A percentile compares a stretch with the other conserved stretches of the same genome.
Evolutionary conservation across 2,113 vertebrate species (phyloP).

Genomic region (Alectura lathami): DNA sequence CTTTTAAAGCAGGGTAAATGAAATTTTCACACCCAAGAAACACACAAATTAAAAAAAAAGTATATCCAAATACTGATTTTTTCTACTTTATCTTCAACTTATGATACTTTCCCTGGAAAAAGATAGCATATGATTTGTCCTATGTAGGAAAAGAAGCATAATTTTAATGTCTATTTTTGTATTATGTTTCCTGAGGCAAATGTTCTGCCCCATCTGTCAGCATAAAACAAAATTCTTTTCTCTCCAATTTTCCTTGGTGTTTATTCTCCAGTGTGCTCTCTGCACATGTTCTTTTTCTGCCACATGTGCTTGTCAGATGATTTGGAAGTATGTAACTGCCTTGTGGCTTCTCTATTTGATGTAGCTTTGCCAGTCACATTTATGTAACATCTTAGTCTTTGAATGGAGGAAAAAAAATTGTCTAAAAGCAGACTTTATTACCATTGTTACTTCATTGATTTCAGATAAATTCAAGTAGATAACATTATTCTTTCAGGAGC

Average conservation of each 20-base stretch:
- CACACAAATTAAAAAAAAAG: neutral
- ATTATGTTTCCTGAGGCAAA: slow-evolving; percentile 14
- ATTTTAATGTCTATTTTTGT: slow-evolving; percentile 41
- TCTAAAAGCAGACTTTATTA: slow-evolving; percentile 3
- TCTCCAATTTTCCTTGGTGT: neutral
- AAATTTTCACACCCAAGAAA: neutral
- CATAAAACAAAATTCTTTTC: neutral
- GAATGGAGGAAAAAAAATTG: neutral
- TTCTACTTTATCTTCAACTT: neutral
- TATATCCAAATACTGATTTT: neutral
- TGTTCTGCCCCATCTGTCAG: slow-evolving; percentile 29
- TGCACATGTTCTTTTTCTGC: neutral
- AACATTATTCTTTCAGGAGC: neutral
- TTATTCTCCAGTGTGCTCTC: neutral
- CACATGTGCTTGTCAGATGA: neutral
- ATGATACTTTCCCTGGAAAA: neutral
- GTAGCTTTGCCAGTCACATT: slow-evolving; percentile 25
- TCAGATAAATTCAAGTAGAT: slow-evolving; percentile 2
- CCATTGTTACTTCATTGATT: slow-evolving; percentile 11
- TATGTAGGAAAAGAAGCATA: slow-evolving; percentile 20
- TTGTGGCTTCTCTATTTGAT: slow-evolving; percentile 37
- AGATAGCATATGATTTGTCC: neutral
- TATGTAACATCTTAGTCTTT: slow-evolving; percentile 20
- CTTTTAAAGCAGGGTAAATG: neutral
- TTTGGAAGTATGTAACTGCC: slow-evolving; percentile 21